A percentile compares a stretch with the other conserved stretches of the same genome.
Conservation (phyloP, 2,888 invertebrate genomes). For the Hedya salicella region DNA sequence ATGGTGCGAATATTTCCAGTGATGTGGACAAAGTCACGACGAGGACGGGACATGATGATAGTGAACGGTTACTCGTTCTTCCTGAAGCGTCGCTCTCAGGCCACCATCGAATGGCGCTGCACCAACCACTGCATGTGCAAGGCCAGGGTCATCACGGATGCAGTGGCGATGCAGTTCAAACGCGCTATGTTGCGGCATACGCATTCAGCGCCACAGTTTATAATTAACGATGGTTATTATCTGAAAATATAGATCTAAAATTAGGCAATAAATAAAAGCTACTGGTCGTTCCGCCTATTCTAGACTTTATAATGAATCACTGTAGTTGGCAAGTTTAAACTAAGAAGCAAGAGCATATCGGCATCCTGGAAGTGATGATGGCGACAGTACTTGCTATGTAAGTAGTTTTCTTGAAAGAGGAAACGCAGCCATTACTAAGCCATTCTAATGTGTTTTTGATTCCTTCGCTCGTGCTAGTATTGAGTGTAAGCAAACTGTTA, state of each 20-base stretch:
- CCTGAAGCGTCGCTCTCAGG: slow-evolving; percentile 4
- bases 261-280: neutral
- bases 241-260: neutral
- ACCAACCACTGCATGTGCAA: slow-evolving; percentile 18
- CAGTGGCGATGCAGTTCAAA: neutral
- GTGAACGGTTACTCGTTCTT: slow-evolving; percentile 23
- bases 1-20: slow-evolving; percentile 4
- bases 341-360: too few species aligned
- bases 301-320: neutral
- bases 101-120: slow-evolving; percentile 14
- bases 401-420: too few species aligned
- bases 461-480: too few species aligned
- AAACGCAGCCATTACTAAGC: too few species aligned
- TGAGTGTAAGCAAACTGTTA: too few species aligned
- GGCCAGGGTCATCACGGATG: slow-evolving; percentile 11
- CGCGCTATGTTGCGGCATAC: slow-evolving; percentile 3
- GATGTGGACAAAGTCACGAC: slow-evolving; percentile 6
- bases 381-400: too few species aligned
- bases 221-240: slow-evolving; percentile 8
- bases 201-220: slow-evolving; percentile 10
- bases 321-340: too few species aligned
- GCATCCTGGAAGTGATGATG: too few species aligned
- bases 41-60: slow-evolving; percentile 6
- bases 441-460: too few species aligned
- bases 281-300: neutral